phyloP scores from a whole-genome alignment of 2,797 vertebrate species.

The Dendrocincla tyrannina region DNA sequence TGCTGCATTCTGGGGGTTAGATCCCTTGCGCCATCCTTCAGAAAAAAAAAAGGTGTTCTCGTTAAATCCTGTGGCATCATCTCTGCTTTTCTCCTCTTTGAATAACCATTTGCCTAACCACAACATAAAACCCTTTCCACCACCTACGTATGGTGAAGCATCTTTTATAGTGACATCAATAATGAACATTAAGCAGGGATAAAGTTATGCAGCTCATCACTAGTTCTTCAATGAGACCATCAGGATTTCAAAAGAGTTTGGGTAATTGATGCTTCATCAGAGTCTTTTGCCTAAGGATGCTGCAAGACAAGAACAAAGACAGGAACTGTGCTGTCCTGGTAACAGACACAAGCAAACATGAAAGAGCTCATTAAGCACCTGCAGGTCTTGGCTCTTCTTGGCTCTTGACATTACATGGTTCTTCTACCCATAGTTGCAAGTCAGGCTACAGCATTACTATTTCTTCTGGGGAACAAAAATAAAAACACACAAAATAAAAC shows the following conservation, averaged over 20 bases:
- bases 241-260: neutral
- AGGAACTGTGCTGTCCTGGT: neutral
- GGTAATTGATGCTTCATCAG: neutral
- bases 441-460: neutral
- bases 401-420: neutral
- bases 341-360: neutral
- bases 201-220: neutral
- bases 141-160: neutral
- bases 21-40: neutral
- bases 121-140: neutral
- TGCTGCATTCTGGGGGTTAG: neutral
- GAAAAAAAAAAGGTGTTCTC: neutral
- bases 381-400: neutral
- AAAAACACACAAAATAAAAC: neutral
- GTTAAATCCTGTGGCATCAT: neutral
- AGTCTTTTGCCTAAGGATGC: neutral
- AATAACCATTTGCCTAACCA: neutral
- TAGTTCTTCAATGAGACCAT: neutral
- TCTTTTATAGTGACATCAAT: neutral
- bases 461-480: neutral
- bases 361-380: neutral
- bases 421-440: neutral
- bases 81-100: neutral
- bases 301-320: neutral
- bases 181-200: neutral